phyloP scores from a whole-genome alignment of 2,888 invertebrate genomes.

The Lutraria lutraria region DNA sequence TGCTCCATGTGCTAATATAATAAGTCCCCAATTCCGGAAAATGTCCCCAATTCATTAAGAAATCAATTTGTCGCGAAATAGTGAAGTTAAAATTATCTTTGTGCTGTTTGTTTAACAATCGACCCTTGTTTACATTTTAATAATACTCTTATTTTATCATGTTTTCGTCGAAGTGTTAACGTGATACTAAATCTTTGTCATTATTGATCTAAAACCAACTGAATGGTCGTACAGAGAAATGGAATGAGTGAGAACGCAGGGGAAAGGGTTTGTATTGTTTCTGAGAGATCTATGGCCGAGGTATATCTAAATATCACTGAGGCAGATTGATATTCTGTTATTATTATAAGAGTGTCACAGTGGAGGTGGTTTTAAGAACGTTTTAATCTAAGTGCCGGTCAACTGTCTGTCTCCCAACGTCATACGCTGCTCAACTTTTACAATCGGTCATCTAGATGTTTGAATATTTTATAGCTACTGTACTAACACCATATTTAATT shows the following conservation, averaged over 20 bases:
- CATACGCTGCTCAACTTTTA: no score
- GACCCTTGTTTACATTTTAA: background rate
- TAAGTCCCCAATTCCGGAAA: background rate
- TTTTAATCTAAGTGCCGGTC: no score
- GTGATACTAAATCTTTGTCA: background rate
- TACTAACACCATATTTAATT: no score
- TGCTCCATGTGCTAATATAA: background rate
- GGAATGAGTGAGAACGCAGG: no score
- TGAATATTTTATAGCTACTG: no score
- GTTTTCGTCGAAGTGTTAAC: background rate
- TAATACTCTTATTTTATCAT: background rate
- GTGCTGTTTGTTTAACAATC: slow-evolving; percentile 1
- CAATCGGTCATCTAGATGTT: no score
- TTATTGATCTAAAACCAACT: background rate
- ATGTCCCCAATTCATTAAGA: background rate
- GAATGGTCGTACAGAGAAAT: background rate
- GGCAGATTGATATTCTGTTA: no score
- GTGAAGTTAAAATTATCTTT: background rate
- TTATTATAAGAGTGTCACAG: no score
- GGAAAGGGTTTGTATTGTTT: background rate
- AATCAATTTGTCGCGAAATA: background rate
- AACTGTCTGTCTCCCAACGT: no score
- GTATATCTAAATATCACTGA: no score
- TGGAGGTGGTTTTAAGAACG: no score
- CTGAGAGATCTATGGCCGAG: background rate